Evolutionary conservation across 2,888 invertebrate genomes (phyloP).

Genomic region (Zaprionus lineosus): DNA sequence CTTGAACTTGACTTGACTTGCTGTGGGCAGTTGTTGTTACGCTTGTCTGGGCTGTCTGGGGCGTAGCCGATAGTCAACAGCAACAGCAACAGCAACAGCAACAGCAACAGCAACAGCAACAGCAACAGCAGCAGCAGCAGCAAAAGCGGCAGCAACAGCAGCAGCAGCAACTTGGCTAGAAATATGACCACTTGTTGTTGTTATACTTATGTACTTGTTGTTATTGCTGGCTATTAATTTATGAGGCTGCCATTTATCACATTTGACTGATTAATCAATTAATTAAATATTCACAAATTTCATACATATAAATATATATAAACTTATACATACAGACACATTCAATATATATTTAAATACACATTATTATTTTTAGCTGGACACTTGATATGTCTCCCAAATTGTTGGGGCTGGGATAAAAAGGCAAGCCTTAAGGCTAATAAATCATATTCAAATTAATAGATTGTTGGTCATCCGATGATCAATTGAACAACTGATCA

Average conservation of each 20-base stretch:
- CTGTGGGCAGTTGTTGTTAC: constrained; percentile 79
- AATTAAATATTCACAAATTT: constrained; percentile 32
- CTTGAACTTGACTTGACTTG: constrained; percentile 79
- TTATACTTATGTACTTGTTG: constrained; percentile 51
- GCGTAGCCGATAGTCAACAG: constrained; percentile 71
- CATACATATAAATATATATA: not conserved
- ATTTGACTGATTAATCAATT: constrained; percentile 76
- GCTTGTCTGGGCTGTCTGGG: constrained; percentile 73
- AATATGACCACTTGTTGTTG: constrained; percentile 42
- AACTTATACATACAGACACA: not conserved
- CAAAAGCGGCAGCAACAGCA: constrained; percentile 26
- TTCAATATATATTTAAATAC: not conserved
- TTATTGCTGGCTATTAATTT: constrained; percentile 79
- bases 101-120: constrained; percentile 40
- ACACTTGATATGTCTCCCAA: not conserved
- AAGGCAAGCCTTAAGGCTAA: not conserved
- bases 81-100: constrained; percentile 35
- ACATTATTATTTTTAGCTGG: not conserved
- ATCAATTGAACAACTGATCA: no score
- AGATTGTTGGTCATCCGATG: no score
- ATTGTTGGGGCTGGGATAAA: not conserved
- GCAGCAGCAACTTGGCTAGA: constrained; percentile 46
- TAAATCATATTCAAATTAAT: not conserved
- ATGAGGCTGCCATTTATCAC: constrained; percentile 81
- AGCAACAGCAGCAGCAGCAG: constrained; percentile 24